phyloP scores from a whole-genome alignment of 2,113 vertebrate genomes.

The Recurvirostra avosetta region DNA sequence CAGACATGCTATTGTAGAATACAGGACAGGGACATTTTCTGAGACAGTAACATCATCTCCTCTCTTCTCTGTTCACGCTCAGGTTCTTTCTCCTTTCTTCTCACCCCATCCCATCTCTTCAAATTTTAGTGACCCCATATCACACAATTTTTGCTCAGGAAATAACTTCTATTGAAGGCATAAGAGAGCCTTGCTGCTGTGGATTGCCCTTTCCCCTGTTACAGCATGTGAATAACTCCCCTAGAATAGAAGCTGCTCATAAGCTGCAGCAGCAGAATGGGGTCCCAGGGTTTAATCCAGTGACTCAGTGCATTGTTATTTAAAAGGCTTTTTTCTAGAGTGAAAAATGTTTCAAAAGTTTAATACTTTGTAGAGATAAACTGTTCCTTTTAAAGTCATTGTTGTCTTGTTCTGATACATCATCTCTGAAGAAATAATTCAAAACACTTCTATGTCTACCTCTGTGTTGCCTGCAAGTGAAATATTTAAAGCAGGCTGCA shows the following conservation, averaged over 20 bases:
- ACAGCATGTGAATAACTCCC: not conserved
- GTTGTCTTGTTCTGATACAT: conserved; percentile 20
- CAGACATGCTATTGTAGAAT: not conserved
- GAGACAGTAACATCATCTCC: not conserved
- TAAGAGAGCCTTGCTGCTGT: not conserved
- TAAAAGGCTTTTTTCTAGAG: conserved; percentile 20
- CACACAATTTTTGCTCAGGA: not conserved
- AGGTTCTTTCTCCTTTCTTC: not conserved
- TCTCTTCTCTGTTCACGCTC: not conserved
- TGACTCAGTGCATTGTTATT: not conserved
- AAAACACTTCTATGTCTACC: not conserved
- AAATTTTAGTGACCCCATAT: not conserved
- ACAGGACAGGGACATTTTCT: not conserved
- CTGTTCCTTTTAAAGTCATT: conserved; percentile 48
- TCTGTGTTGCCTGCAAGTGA: not conserved
- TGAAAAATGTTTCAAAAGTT: not conserved
- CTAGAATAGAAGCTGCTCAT: not conserved
- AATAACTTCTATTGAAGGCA: conserved; percentile 9
- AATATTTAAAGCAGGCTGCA: not conserved
- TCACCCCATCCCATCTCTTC: not conserved
- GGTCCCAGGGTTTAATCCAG: conserved; percentile 25
- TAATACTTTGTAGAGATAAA: conserved; percentile 59
- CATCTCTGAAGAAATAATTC: conserved; percentile 24
- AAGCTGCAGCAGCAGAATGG: not conserved
- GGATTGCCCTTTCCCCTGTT: conserved; percentile 20